Percentiles rank a stretch among this genome's conserved stretches.
Conservation (phyloP, 2,113 vertebrate species). For the Piaya cayana region DNA sequence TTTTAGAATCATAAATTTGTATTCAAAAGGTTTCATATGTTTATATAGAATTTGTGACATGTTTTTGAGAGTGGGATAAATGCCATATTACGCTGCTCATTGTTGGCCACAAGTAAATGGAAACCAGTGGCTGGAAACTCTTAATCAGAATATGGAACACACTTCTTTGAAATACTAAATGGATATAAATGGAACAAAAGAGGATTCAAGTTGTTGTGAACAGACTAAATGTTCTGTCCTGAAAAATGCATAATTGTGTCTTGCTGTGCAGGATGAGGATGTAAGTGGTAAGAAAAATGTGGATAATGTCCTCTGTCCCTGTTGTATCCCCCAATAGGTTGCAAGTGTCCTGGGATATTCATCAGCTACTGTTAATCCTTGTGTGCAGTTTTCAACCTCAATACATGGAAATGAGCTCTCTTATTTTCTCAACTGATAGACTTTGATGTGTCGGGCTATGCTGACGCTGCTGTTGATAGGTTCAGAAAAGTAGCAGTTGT, state of each 20-base stretch:
- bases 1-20: background rate
- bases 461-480: background rate
- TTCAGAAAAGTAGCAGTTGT: background rate
- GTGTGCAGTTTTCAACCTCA: background rate
- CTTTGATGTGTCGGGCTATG: background rate
- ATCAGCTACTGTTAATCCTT: background rate
- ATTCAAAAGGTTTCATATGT: background rate
- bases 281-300: background rate
- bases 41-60: background rate
- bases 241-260: background rate
- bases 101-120: too few relatives aligned
- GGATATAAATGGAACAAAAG: too few relatives aligned
- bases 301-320: background rate
- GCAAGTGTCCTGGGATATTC: background rate
- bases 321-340: background rate
- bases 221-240: background rate
- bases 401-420: background rate
- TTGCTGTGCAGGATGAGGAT: background rate
- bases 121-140: too few relatives aligned
- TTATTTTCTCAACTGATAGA: background rate
- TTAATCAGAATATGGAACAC: too few relatives aligned
- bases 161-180: too few relatives aligned
- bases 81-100: background rate
- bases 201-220: background rate
- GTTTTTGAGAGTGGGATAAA: background rate